phyloP scores from a whole-genome alignment of 2,113 vertebrate genomes.

The Alces alces region DNA sequence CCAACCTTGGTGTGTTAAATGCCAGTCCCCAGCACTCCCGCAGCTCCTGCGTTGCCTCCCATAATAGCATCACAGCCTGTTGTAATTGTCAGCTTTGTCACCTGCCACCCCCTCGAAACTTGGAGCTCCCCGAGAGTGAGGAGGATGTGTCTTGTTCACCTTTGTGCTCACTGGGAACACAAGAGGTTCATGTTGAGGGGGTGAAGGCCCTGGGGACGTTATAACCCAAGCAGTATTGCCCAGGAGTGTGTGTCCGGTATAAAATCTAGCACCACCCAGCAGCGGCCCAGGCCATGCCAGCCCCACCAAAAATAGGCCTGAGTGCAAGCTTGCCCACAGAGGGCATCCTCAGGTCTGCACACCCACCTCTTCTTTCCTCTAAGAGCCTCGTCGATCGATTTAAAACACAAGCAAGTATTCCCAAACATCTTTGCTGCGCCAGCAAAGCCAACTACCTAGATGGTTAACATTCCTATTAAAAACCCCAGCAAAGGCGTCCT shows the following conservation, averaged over 20 bases:
- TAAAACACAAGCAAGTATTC: neutral
- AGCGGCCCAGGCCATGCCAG: fast-evolving
- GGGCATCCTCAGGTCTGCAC: neutral
- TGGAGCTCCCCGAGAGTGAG: neutral
- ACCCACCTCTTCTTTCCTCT: neutral
- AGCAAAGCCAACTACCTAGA: neutral
- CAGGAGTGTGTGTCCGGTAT: fast-evolving
- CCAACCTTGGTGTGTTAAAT: neutral
- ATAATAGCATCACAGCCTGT: fast-evolving
- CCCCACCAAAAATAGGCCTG: neutral
- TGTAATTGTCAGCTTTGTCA: neutral
- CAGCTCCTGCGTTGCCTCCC: neutral
- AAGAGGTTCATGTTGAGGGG: fast-evolving
- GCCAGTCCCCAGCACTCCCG: fast-evolving
- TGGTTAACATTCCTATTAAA: neutral
- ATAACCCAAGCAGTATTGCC: neutral
- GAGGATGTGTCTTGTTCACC: neutral
- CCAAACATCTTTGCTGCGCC: neutral
- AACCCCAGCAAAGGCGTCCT: fast-evolving
- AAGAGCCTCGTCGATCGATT: neutral
- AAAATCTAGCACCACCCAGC: neutral
- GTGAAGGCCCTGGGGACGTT: neutral
- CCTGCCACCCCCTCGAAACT: neutral
- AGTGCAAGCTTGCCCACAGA: neutral
- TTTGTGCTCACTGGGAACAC: fast-evolving